phyloP scores from a whole-genome alignment of 2,888 invertebrate genomes.

The Hyppa rectilinea region DNA sequence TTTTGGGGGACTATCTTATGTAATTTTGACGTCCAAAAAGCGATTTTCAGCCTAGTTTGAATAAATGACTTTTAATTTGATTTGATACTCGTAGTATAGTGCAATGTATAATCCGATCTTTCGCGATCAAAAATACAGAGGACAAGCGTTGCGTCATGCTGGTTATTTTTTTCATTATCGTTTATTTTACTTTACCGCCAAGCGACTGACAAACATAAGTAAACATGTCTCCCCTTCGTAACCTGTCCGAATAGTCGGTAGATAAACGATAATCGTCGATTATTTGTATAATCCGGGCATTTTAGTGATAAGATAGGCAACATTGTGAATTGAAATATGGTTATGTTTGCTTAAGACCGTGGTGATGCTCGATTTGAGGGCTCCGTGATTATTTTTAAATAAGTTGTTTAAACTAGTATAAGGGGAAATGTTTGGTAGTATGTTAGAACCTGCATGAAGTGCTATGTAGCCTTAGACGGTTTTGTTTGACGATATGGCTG shows the following conservation, averaged over 20 bases:
- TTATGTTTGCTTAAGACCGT: not conserved
- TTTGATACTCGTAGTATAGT: too few species aligned
- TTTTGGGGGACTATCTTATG: too few species aligned
- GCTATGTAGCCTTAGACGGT: not conserved
- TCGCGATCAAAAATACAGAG: constrained; percentile 6
- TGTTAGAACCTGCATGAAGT: not conserved
- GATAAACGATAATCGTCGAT: constrained; percentile 54
- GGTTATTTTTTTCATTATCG: not conserved
- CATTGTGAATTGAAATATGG: constrained; percentile 13
- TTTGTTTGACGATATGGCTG: not conserved
- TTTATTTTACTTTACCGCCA: not conserved
- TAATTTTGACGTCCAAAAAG: too few species aligned
- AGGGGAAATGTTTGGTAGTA: not conserved
- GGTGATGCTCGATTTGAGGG: not conserved
- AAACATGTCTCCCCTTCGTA: constrained; percentile 37
- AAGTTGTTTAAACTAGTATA: too few species aligned
- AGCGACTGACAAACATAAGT: not conserved
- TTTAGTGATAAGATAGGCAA: constrained; percentile 48
- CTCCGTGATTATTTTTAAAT: not conserved
- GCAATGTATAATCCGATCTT: not conserved
- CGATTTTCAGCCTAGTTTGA: too few species aligned
- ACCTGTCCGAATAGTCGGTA: constrained; percentile 37
- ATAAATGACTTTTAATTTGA: too few species aligned
- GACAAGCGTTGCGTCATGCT: not conserved
- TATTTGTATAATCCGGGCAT: constrained; percentile 55